Conservation (phyloP, 2,113 vertebrate genomes). For the western clawed frog (Xenopus tropicalis) region UCB_Xtro_10.0 CM004444.2:77935001-77935500, state of each 20-base stretch:
- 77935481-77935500: no score
- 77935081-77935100: not conserved
- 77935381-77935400: not conserved
- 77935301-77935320: no score
- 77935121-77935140: not conserved
- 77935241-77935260: not conserved
- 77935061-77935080: not conserved
- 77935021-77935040: not conserved
- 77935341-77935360: slow-evolving; percentile 2
- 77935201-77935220: slow-evolving; percentile 5
- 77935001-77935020: no score
- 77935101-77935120: not conserved
- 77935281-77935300: no score
- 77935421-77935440: no score
- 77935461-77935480: no score
- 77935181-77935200: slow-evolving; percentile 31
- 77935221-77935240: slow-evolving; percentile 3
- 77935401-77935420: no score
- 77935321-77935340: not conserved
- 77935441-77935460: no score
- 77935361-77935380: slow-evolving; percentile 20
- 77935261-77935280: no score
- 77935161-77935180: not conserved
- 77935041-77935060: not conserved
- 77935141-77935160: not conserved